Percentiles rank a stretch among this genome's conserved stretches.
Conservation (phyloP, 2,888 invertebrate species). For the Eurytoma adleriae region DNA sequence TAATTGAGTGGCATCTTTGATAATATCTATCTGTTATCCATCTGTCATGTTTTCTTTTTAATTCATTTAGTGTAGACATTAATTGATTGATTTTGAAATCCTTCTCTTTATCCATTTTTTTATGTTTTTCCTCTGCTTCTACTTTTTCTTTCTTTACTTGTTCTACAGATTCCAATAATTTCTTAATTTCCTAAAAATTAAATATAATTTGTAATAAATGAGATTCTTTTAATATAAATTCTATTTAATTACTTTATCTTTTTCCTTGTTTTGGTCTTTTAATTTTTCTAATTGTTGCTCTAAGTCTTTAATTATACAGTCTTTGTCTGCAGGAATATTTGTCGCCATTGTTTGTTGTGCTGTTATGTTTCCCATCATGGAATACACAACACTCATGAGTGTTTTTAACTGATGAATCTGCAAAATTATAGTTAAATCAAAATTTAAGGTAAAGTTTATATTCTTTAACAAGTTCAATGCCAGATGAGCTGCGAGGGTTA, state of each 20-base stretch:
- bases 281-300: background rate
- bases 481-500: too few relatives aligned
- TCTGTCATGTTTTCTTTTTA: conserved; percentile 11
- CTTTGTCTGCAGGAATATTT: background rate
- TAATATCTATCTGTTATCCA: conserved; percentile 16
- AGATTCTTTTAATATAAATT: background rate
- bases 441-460: too few relatives aligned
- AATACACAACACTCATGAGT: background rate
- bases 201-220: background rate
- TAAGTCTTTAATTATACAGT: background rate
- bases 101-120: background rate
- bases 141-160: background rate
- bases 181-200: conserved; percentile 10
- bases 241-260: background rate
- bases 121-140: background rate
- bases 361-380: background rate
- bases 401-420: too few relatives aligned
- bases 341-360: background rate
- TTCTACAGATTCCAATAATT: background rate
- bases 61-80: conserved; percentile 1
- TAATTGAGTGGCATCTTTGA: conserved; percentile 5
- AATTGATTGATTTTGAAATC: conserved; percentile 6
- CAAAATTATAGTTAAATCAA: too few relatives aligned
- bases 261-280: background rate
- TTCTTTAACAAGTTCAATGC: too few relatives aligned